A percentile compares a stretch with the other conserved stretches of the same genome.
Conservation (phyloP, 2,888 invertebrate species). For the Yponomeuta malinellus region DNA sequence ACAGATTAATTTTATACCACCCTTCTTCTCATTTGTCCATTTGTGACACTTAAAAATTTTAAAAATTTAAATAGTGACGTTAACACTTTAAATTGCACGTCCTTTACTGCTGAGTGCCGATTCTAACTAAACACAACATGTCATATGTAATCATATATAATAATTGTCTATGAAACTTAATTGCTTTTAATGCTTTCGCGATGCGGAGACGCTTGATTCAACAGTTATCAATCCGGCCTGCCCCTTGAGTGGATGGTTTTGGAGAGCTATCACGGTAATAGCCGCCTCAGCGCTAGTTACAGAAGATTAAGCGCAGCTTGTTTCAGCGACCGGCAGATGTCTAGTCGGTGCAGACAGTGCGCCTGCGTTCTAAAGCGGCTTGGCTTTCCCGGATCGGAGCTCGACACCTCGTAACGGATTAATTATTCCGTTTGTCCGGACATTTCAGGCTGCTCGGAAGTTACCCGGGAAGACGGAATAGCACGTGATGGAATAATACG, state of each 20-base stretch:
- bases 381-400: background rate
- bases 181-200: too few species aligned
- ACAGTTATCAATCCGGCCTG: background rate
- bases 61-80: too few species aligned
- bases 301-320: background rate
- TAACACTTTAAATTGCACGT: too few species aligned
- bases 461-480: background rate
- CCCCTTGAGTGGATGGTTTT: background rate
- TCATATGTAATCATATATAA: too few species aligned
- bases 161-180: too few species aligned
- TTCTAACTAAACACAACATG: too few species aligned
- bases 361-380: background rate
- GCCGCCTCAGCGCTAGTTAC: background rate
- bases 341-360: background rate
- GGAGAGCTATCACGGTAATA: background rate
- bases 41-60: background rate
- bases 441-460: background rate
- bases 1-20: conserved; percentile 5
- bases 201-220: background rate
- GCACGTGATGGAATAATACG: background rate
- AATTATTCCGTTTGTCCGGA: background rate
- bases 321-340: background rate
- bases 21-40: conserved; percentile 1
- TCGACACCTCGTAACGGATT: background rate
- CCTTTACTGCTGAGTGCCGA: too few species aligned